Percentiles rank a stretch among this genome's conserved stretches.
Conservation (phyloP, 2,888 invertebrate species). For the Lasius platythorax region DNA sequence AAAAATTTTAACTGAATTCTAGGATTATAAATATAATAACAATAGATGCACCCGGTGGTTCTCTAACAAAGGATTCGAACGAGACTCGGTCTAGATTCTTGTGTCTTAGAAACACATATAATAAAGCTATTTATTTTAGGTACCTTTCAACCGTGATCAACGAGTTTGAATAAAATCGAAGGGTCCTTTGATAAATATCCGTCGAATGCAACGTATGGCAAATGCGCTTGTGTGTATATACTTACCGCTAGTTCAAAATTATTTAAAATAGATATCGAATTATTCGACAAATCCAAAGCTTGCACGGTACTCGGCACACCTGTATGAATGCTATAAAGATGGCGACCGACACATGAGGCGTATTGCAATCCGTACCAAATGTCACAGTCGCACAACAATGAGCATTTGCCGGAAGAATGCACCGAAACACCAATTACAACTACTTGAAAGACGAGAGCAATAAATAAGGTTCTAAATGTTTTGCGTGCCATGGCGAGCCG, state of each 20-base stretch:
- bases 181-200: not conserved
- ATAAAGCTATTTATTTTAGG: too few relatives aligned
- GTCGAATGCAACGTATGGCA: not conserved
- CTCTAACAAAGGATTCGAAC: too few relatives aligned
- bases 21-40: too few relatives aligned
- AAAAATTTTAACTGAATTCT: too few relatives aligned
- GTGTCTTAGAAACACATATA: too few relatives aligned
- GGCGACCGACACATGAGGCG: constrained; percentile 79
- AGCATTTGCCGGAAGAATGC: constrained; percentile 66
- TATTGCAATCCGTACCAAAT: constrained; percentile 78
- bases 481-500: constrained; percentile 41
- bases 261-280: constrained; percentile 79
- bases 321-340: constrained; percentile 80
- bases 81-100: too few relatives aligned
- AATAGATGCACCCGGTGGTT: too few relatives aligned
- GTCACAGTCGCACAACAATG: constrained; percentile 79
- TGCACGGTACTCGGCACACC: constrained; percentile 78
- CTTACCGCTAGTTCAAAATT: constrained; percentile 81
- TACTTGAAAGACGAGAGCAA: constrained; percentile 31
- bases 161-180: not conserved
- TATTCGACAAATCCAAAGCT: constrained; percentile 83
- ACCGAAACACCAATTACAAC: constrained; percentile 11
- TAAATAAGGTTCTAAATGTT: not conserved
- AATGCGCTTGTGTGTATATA: constrained; percentile 16
- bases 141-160: not conserved